Percentiles rank a stretch among this genome's conserved stretches.
phyloP scores from a whole-genome alignment of 2,797 vertebrate genomes.

The Chloroceryle amazona region DNA sequence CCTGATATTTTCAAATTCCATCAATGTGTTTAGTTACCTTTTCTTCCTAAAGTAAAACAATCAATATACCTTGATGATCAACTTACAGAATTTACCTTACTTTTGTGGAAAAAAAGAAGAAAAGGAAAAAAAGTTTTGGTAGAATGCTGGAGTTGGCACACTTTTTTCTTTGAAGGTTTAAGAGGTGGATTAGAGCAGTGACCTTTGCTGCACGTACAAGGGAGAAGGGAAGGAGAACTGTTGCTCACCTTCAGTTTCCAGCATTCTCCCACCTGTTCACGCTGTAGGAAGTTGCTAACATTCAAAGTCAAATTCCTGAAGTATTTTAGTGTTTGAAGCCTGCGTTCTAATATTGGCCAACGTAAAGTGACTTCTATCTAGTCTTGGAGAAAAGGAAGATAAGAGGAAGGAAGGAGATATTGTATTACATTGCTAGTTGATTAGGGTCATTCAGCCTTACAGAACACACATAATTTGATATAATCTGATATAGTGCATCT shows the following conservation, averaged over 20 bases:
- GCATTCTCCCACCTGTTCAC: conserved; percentile 53
- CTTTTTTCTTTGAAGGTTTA: not conserved
- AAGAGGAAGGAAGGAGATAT: not conserved
- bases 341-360: accelerated
- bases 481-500: conserved; percentile 13
- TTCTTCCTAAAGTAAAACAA: not conserved
- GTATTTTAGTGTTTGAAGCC: not conserved
- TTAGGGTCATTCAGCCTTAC: not conserved
- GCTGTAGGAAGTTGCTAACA: not conserved
- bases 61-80: not conserved
- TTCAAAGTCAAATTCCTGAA: conserved; percentile 59
- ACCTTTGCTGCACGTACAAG: conserved; percentile 6
- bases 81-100: not conserved
- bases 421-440: not conserved
- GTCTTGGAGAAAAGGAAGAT: not conserved
- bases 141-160: not conserved
- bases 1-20: not conserved
- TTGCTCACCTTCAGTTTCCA: conserved; percentile 54
- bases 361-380: not conserved
- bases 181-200: not conserved
- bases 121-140: not conserved
- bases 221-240: conserved; percentile 46
- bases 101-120: not conserved
- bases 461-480: conserved; percentile 17
- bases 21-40: not conserved